Percentiles rank a stretch among this genome's conserved stretches.
Evolutionary conservation across 2,113 vertebrate species (phyloP).

Genomic region (Hemibagrus wyckioides): DNA sequence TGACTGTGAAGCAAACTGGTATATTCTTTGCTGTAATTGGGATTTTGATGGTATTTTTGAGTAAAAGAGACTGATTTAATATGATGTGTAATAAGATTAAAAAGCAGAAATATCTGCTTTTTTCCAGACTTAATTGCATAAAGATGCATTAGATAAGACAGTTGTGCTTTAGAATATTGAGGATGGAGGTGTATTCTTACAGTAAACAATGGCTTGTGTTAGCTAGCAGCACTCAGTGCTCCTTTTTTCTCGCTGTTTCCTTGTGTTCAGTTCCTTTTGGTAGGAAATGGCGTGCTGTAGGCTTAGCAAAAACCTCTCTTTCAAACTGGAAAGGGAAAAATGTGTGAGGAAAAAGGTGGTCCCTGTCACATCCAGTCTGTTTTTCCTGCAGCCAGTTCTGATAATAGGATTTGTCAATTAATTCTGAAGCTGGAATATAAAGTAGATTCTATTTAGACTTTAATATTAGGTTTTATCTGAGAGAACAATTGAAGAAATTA

Average conservation of each 20-base stretch:
- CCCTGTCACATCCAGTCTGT: conserved; percentile 62
- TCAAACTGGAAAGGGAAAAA: background rate
- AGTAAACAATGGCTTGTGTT: background rate
- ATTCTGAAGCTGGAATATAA: conserved; percentile 52
- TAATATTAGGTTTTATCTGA: conserved; percentile 55
- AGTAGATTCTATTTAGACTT: conserved; percentile 50
- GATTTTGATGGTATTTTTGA: conserved; percentile 33
- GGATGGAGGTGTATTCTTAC: background rate
- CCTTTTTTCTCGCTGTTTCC: background rate
- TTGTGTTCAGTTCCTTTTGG: background rate
- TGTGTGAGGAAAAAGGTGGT: conserved; percentile 44
- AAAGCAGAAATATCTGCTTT: background rate
- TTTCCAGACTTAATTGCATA: background rate
- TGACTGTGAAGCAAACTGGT: background rate
- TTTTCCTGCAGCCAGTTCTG: conserved; percentile 60
- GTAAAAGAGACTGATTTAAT: background rate
- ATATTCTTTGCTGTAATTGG: conserved; percentile 43
- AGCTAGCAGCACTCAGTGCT: background rate
- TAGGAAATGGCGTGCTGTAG: background rate
- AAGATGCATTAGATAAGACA: background rate
- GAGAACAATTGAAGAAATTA: conserved; percentile 27
- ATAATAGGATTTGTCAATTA: conserved; percentile 57
- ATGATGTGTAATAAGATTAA: background rate
- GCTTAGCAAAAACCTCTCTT: background rate
- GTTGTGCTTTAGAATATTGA: background rate